A percentile compares a stretch with the other conserved stretches of the same genome.
Conservation (phyloP, 2,797 vertebrate genomes). For the Aratinga solstitialis region DNA sequence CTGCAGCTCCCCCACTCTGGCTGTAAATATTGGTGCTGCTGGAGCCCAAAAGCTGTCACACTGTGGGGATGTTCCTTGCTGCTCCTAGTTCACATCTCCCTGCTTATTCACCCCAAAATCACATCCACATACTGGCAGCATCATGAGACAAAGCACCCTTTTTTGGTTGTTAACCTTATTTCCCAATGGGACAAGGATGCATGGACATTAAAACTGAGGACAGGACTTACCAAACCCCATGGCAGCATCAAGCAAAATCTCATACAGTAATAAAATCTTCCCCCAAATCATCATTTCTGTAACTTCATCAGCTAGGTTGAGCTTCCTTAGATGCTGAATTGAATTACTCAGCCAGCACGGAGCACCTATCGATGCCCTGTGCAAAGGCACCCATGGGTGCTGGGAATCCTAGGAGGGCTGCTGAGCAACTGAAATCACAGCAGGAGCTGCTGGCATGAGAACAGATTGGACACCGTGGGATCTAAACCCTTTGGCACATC, state of each 20-base stretch:
- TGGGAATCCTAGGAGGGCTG: not conserved
- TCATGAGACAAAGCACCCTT: fast-evolving
- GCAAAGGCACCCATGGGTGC: not conserved
- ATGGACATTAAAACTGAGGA: not conserved
- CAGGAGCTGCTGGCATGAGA: not conserved
- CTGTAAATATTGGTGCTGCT: not conserved
- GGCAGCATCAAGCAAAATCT: not conserved
- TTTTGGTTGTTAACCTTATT: not conserved
- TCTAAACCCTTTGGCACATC: not conserved
- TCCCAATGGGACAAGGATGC: not conserved
- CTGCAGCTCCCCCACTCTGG: not conserved
- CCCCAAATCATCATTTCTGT: not conserved
- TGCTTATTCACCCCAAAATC: not conserved
- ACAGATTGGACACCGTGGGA: fast-evolving
- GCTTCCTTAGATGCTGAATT: not conserved
- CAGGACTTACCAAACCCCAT: not conserved
- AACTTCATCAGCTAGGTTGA: not conserved
- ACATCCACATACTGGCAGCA: not conserved
- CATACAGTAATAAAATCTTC: fast-evolving
- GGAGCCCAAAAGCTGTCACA: not conserved
- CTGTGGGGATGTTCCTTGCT: not conserved
- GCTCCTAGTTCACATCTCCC: not conserved
- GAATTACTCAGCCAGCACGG: not conserved
- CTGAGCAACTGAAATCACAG: fast-evolving
- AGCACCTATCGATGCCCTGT: not conserved